Base-by-base conservation (phyloP, 2,888 invertebrate species). In the Ecliptopera silaceata region DNA sequence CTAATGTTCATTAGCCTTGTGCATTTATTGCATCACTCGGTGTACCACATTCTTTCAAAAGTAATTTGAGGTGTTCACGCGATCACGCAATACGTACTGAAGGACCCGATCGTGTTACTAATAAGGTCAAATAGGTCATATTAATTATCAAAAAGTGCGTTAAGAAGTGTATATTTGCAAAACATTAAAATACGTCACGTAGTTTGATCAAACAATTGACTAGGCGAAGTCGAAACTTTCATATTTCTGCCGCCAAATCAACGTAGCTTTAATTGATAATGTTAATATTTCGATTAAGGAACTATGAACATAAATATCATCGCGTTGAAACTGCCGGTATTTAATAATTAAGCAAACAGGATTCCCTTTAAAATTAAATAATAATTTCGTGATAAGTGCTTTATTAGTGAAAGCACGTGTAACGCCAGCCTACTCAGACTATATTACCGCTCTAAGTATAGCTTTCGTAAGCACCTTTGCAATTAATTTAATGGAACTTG, bases 401-500 rank as follows among this genome's bases (percentile, higher is more conserved):
- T 45, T 53, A 63, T 64, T 61, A 64, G 48, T 38, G 41, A 56
- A 58, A 48, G 39, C 58, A 45, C 56, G 54, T 55, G 51, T 58
- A 58, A 61, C 58, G 34, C 43, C 43, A 20, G 42, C 48, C 50
- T 48, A 61, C 48, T 53, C 39, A 52, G 52, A 56, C n/a, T n/a
- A n/a, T n/a, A n/a, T 62, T 48, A 62, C 54, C 59, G 48, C 57
- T 56, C 55, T 47, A 47, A 60, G 20, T 46, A 44, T 53, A 52
- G 56, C 52, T 56, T 56, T 47, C 55, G 38, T 52, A 55, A 56
- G 39, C 50, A 31, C 22, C 36, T 50, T 61, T 47, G 12, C 52
- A 56, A 61, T 63, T 61, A 58, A 62, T 56, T 56, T 60, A 55
- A 61, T 57, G 47, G 39, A 46, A 32, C 48, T 58, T 47, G 55